A percentile compares a stretch with the other conserved stretches of the same genome.
Evolutionary conservation across 2,888 invertebrate species (phyloP).

Genomic region (Drosophila lacicola): DNA sequence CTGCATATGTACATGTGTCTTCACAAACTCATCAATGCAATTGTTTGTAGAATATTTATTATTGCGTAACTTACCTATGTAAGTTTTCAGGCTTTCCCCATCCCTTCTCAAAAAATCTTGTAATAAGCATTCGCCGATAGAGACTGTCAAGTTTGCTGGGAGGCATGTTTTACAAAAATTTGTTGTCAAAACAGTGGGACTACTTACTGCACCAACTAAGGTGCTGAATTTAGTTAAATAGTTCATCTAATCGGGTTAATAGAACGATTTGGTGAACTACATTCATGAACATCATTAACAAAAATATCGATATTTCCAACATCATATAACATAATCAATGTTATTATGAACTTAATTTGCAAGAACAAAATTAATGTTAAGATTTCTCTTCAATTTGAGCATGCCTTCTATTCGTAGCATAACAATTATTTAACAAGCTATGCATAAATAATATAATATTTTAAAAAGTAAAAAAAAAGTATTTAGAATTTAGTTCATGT

Average conservation of each 20-base stretch:
- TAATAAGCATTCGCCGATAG: constrained; percentile 93
- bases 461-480: too few relatives aligned
- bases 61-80: constrained; percentile 88
- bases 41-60: constrained; percentile 2
- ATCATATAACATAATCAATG: neutral
- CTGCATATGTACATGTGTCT: constrained; percentile 5
- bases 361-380: too few relatives aligned
- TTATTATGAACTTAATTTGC: too few relatives aligned
- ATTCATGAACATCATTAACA: constrained; percentile 9
- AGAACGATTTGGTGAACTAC: constrained; percentile 17
- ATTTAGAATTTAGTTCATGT: too few relatives aligned
- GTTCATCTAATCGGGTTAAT: constrained; percentile 20
- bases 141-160: constrained; percentile 90
- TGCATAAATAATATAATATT: too few relatives aligned
- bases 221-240: constrained; percentile 21
- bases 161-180: constrained; percentile 85
- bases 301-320: constrained; percentile 18
- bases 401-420: too few relatives aligned
- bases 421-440: too few relatives aligned
- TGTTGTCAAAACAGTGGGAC: constrained; percentile 25
- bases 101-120: constrained; percentile 97
- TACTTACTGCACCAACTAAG: constrained; percentile 24
- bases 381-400: too few relatives aligned
- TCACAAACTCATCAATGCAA: neutral
- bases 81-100: constrained; percentile 98